phyloP scores from a whole-genome alignment of 2,888 invertebrate species.

The Xanthia icteritia region DNA sequence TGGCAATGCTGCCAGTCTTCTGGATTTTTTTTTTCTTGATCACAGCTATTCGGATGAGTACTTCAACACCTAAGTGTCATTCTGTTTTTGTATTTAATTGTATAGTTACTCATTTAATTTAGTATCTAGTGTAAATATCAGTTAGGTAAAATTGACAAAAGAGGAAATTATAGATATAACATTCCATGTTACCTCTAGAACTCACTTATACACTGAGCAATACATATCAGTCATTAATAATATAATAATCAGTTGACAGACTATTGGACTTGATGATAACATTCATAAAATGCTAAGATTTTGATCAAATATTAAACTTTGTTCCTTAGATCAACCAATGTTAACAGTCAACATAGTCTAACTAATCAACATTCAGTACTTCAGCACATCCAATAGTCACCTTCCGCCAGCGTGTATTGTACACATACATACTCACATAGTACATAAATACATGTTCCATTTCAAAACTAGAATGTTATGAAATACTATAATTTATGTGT shows the following conservation, averaged over 20 bases:
- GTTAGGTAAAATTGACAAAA: background rate
- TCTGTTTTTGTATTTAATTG: background rate
- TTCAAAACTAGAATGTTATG: too few species aligned
- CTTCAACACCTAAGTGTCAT: background rate
- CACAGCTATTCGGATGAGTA: background rate
- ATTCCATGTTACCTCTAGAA: background rate
- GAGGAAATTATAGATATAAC: background rate
- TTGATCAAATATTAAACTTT: background rate
- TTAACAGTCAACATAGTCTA: background rate
- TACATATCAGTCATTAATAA: background rate
- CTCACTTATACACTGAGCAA: background rate
- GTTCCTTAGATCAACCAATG: background rate
- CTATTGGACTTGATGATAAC: background rate
- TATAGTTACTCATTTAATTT: background rate
- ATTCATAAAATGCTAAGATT: background rate
- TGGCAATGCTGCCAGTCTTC: background rate
- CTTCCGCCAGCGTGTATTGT: too few species aligned
- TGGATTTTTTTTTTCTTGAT: background rate
- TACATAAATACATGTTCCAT: too few species aligned
- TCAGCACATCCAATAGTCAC: background rate
- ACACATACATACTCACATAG: too few species aligned
- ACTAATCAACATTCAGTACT: background rate
- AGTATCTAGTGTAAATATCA: background rate
- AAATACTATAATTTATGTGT: too few species aligned
- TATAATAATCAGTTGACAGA: background rate